These are phyloP conservation scores for Podiceps cristatus DNA, from an alignment of 2,113 vertebrate species.

Conservation along the genomic window DNA sequence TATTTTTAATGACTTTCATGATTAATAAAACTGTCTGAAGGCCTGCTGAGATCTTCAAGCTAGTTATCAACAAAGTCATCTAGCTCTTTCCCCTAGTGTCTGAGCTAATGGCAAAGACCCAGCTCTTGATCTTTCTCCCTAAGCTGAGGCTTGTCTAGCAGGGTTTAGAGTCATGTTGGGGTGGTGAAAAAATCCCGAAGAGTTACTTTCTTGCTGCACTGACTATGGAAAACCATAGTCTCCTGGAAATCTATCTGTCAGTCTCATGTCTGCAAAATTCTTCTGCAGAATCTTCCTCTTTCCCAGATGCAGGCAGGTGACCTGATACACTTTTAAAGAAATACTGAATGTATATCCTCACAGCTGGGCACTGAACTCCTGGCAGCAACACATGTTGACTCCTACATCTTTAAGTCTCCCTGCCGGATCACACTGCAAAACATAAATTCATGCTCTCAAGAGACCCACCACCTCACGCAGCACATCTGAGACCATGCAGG, in stretches of 20 bases:
- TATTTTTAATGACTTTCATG: slow-evolving; percentile 45
- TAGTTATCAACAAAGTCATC: slow-evolving; percentile 50
- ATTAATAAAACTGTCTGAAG: slow-evolving; percentile 61
- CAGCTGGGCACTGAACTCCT: background rate
- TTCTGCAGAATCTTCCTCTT: background rate
- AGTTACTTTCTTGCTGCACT: background rate
- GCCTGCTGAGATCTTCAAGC: slow-evolving; percentile 29
- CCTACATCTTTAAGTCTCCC: background rate
- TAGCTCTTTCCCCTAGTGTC: slow-evolving; percentile 3
- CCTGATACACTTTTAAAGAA: background rate
- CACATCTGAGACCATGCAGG: background rate
- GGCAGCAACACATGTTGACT: background rate
- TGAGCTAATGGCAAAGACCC: slow-evolving; percentile 26
- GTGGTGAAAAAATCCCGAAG: background rate
- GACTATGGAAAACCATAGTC: background rate
- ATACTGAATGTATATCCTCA: background rate
- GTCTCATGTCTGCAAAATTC: background rate
- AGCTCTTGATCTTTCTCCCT: background rate
- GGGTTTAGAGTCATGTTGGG: background rate
- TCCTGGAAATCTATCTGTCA: background rate
- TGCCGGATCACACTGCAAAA: background rate
- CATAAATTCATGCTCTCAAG: background rate
- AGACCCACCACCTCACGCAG: background rate
- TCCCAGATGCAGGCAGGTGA: slow-evolving; percentile 20
- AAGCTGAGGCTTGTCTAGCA: background rate